Conservation (phyloP, 2,888 invertebrate genomes). For the Platycnemis pennipes region DNA sequence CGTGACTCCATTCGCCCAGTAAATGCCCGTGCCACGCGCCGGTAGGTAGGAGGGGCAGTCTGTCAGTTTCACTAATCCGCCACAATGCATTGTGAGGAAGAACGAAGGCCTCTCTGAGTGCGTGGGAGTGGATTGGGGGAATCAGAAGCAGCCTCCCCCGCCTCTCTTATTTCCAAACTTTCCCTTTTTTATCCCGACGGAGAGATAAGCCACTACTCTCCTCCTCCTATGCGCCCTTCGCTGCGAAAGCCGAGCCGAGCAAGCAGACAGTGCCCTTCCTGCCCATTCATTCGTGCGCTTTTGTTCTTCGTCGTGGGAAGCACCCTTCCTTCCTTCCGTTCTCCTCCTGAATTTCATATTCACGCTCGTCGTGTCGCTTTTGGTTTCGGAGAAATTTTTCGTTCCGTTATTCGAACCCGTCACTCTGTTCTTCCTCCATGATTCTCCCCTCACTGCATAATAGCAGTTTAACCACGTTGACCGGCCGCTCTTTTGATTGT, state of each 20-base stretch:
- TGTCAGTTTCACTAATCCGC: too few relatives aligned
- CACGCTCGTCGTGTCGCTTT: neutral
- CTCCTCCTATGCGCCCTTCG: neutral
- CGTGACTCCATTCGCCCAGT: too few relatives aligned
- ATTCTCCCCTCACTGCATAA: neutral
- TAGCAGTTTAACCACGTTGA: neutral
- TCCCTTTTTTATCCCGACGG: constrained; percentile 1
- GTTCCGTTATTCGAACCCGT: neutral
- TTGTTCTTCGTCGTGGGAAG: neutral
- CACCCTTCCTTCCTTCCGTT: neutral
- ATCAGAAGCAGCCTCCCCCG: neutral
- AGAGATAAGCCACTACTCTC: constrained; percentile 24
- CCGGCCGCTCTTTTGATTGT: neutral
- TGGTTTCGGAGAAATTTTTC: neutral
- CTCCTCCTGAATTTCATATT: neutral
- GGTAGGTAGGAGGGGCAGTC: too few relatives aligned
- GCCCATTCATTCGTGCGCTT: constrained; percentile 22
- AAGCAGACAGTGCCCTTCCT: neutral
- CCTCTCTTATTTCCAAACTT: neutral
- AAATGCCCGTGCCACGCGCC: too few relatives aligned
- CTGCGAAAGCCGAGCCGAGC: neutral
- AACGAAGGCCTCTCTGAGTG: neutral
- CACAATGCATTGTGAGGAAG: too few relatives aligned
- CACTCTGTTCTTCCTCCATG: neutral
- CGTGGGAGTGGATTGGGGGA: neutral